phyloP scores from a whole-genome alignment of 92 coral and sea anemone species.

The Parazoanthus atlanticus region DNA sequence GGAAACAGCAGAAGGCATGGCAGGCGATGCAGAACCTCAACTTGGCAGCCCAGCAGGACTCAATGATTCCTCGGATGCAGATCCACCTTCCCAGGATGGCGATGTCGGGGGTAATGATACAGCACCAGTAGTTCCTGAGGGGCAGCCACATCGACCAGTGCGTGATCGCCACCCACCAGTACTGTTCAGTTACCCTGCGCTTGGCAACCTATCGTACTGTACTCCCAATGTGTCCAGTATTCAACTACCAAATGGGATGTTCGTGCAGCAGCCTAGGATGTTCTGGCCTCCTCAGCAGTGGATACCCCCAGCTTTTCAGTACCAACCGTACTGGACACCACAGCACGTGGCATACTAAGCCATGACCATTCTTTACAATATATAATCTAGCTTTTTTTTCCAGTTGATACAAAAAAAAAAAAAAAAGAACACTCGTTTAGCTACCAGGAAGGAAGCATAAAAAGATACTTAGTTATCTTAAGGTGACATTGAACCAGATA shows the following conservation, averaged over 20 bases:
- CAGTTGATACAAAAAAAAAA: background rate
- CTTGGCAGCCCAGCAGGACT: conserved; percentile 4
- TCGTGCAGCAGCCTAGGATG: background rate
- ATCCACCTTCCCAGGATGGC: background rate
- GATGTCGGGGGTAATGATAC: background rate
- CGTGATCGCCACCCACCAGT: background rate
- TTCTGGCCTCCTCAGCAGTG: background rate
- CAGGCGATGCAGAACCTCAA: background rate
- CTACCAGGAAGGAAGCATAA: background rate
- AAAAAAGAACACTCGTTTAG: conserved; percentile 10
- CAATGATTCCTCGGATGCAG: conserved; percentile 6
- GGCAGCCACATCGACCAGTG: conserved; percentile 20
- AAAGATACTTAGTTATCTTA: conserved; percentile 22
- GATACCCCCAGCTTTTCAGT: background rate
- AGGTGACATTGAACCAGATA: background rate
- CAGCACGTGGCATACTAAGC: conserved; percentile 15
- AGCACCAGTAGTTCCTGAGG: background rate
- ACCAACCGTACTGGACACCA: conserved; percentile 6
- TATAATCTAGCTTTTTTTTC: background rate
- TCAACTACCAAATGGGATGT: conserved; percentile 13
- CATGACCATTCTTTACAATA: background rate
- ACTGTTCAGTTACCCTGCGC: conserved; percentile 17
- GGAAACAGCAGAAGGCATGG: conserved; percentile 3
- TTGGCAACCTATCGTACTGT: conserved; percentile 35
- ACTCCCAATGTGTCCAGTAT: conserved; percentile 13